Evolutionary conservation across 2,888 invertebrate species (phyloP), one percentile per base, ranked within the genome.

Genomic region (Ferdinandea cuprea): DNA sequence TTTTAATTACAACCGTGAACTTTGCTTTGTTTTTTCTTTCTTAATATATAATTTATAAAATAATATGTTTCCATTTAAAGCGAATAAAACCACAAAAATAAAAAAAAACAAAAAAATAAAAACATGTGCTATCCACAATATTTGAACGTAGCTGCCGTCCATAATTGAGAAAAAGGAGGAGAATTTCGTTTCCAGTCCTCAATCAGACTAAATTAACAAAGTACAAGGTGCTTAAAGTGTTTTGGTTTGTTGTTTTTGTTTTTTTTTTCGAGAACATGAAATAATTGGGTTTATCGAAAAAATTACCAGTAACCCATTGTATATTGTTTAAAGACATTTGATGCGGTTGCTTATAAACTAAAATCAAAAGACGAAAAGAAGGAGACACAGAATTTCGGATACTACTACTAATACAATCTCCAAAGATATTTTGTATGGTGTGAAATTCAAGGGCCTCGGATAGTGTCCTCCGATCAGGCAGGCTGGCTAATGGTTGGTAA

Each of bases 401-500:
- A 71, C 65, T 63, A 74, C 65, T 63, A 74, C 69, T 54, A 40
- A 74, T 74, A 74, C 25, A 74, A 42, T 71, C 74, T 66, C 35
- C 56, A 74, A 74, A 71, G 42, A 66, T 13, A 69, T 73, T 78
- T 78, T 78, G 73, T 63, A 87, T 87, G 87, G 86, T 86, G 87
- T 87, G 86, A 87, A 87, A 86, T 79, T 86, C 85, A 86, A 85
- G 73, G 84, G 87, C 87, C 87, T 87, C 87, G 87, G 87, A 87
- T 86, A 86, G 66, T 76, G 44, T 65, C 76, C 81, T 71, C 81
- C 13, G 81, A 76, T 76, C 76, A 81, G 71, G 76, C 81, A 81
- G 65, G 65, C 76, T 81, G 77, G 72, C 73, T 78, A 37, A 58
- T 83, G 78, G 63, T 72, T 77, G 78, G 83, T 83, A 68, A 83